Evolutionary conservation across 2,113 vertebrate species (phyloP), one percentile per base, ranked within the genome.

Genomic region (Dryoscopus gambensis): DNA sequence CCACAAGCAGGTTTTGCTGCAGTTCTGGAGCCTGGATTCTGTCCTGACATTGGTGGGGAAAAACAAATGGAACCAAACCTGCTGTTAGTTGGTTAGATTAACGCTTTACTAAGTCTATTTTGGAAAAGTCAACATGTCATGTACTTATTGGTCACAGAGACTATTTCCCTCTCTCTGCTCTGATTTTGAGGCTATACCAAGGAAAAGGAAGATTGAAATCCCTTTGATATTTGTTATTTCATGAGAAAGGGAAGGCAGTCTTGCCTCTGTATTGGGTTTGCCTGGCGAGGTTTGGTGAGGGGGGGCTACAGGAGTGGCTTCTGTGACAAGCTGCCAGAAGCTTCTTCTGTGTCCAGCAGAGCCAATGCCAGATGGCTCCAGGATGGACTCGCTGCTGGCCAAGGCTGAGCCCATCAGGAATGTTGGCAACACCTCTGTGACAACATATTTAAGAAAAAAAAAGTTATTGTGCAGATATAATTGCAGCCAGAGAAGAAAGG

Each of bases 91-190:
- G 28, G 6, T 39, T 37, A n/a, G 20, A 11, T 37, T 52, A 83
- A 56, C 37, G 5, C 10, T 85, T 75, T 55, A 23, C 18, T 68
- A 52, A 55, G 49, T 30, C 50, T 30, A 1, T 53, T 84, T 49
- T 24, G 35, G 68, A 70, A 78, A 86, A 56, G 16, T 1, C 17
- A 49, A 3, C 0, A 0, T 67, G 47, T 57, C 15, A 9, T 1
- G 1, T 59, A 39, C 6, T 60, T 10, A 7, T 25, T 87, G 60
- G 2, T n/a, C 1, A 3, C 25, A 39, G 65, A 46, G 42, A 24
- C n/a, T 33, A 15, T 59, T 87, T 87, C 30, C 8, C 5, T 20
- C n/a, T 44, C 25, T 84, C 1, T 4, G 28, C 5, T 94, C 42
- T 53, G 42, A 46, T 90, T 90, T 87, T 57, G 14, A n/a, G n/a